phyloP scores from a whole-genome alignment of 1,140 invertebrate species.

The Planococcus citri region DNA sequence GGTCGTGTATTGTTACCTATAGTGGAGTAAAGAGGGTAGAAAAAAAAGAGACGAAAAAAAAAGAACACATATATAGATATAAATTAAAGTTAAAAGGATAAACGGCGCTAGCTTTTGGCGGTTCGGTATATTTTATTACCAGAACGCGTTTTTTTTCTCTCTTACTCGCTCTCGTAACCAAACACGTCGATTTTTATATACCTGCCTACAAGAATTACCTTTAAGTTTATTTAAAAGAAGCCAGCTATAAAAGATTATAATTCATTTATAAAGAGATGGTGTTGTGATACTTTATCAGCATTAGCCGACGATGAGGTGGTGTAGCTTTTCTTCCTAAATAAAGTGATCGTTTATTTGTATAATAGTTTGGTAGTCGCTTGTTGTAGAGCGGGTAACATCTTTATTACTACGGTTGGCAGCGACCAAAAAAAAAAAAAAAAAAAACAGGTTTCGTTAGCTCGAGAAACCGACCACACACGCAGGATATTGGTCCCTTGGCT shows the following conservation, averaged over 20 bases:
- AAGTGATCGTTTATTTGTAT: conserved; percentile 20
- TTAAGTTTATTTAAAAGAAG: conserved; percentile 10
- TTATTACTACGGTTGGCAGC: conserved; percentile 20
- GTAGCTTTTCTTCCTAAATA: conserved; percentile 14
- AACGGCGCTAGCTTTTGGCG: conserved; percentile 5
- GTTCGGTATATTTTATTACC: background rate
- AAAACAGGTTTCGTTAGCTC: conserved; percentile 15
- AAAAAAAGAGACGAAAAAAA: background rate
- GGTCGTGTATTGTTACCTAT: too few relatives aligned
- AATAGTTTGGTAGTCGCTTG: conserved; percentile 18
- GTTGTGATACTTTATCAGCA: conserved; percentile 16
- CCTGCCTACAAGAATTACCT: conserved; percentile 6
- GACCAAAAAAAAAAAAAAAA: conserved; percentile 15
- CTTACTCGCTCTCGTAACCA: background rate
- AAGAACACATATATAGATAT: background rate
- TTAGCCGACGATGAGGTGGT: conserved; percentile 11
- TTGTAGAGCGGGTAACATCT: conserved; percentile 12
- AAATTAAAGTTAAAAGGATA: background rate
- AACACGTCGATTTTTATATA: conserved; percentile 17
- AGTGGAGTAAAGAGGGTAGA: too few relatives aligned
- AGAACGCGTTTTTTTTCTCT: background rate
- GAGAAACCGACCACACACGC: conserved; percentile 10
- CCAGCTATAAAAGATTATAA: conserved; percentile 13
- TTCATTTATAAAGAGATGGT: conserved; percentile 18
- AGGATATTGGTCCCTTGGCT: conserved; percentile 12